Evolutionary conservation across 23 tunicate species (phyloP), one percentile per base, ranked within the genome.

Genomic region (Trididemnum nubilum): DNA sequence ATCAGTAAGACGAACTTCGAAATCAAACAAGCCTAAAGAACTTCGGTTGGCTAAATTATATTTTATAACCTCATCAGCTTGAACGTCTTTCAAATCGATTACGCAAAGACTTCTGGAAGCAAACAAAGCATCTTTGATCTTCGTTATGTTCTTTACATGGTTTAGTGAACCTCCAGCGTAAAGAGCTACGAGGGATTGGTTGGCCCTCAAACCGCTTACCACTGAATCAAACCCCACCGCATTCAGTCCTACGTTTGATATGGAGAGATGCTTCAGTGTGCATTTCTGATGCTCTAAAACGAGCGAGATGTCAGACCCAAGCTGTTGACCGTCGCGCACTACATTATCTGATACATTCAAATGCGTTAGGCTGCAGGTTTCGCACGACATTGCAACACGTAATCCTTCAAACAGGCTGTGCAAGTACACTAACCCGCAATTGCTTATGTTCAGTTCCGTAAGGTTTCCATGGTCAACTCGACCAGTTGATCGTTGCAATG

Each of bases 401-500:
- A 85, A 34, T 0, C 86, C 89, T 69, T 91, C 97, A 74, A 88
- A 91, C 39, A 91, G 57, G 51, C 90, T 81, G 35, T 91, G 97
- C 51, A 91, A 36, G 60, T 81, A 81, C 4, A 78, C 64, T 35
- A 89, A 77, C 2, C 97, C 90, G 44, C 90, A 85, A n/a, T 73
- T 75, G 44, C 80, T 81, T 1, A 91, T 15, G 57, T 81, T 78
- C 27, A 91, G 51, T 27, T 52, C 33, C 30, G 70, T 33, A 36
- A 82, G 51, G 32, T 27, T 36, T 9, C 35, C 4, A 51, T 80
- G 49, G 40, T 27, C 51, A 0, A 15, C 44, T n/a, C 26, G 5
- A 61, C 67, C 26, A 7, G 54, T 44, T 44, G 54, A 44, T 44
- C 54, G 9, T 26, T 4, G 27, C 54, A 85, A 38, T 5, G 86